Percentiles rank a stretch among this genome's conserved stretches.
phyloP scores from a whole-genome alignment of 1,140 invertebrate genomes.

The Leptinotarsa defecta region DNA sequence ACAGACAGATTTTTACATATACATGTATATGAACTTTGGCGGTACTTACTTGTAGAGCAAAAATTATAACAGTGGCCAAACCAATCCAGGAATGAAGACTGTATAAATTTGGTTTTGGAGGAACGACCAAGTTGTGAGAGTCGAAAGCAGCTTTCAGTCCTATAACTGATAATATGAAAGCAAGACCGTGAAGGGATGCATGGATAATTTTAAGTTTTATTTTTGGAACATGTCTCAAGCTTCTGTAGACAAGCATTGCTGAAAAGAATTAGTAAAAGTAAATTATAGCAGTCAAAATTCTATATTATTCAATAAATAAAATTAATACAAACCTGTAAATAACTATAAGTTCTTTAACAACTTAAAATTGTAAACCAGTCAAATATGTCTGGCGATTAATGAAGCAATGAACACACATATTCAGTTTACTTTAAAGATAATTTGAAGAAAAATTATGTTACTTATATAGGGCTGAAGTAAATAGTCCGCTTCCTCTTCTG shows the following conservation, averaged over 20 bases:
- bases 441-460: too few relatives aligned
- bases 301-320: background rate
- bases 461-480: too few relatives aligned
- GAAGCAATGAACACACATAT: too few relatives aligned
- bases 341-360: too few relatives aligned
- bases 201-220: slow-evolving; percentile 79
- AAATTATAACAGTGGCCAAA: slow-evolving; percentile 74
- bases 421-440: too few relatives aligned
- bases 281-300: background rate
- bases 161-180: slow-evolving; percentile 72
- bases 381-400: too few relatives aligned
- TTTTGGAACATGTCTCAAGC: slow-evolving; percentile 76
- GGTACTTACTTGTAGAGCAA: slow-evolving; percentile 70
- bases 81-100: slow-evolving; percentile 88
- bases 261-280: slow-evolving; percentile 45
- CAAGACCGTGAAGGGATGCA: slow-evolving; percentile 68
- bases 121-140: slow-evolving; percentile 71
- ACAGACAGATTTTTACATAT: too few relatives aligned
- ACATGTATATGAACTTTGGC: too few relatives aligned
- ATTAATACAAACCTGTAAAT: background rate
- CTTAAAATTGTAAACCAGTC: too few relatives aligned
- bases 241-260: slow-evolving; percentile 85
- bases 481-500: too few relatives aligned
- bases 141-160: slow-evolving; percentile 83
- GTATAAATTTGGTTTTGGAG: slow-evolving; percentile 76